phyloP scores from a whole-genome alignment of 2,113 vertebrate genomes.

The Lagopus leucura region DNA sequence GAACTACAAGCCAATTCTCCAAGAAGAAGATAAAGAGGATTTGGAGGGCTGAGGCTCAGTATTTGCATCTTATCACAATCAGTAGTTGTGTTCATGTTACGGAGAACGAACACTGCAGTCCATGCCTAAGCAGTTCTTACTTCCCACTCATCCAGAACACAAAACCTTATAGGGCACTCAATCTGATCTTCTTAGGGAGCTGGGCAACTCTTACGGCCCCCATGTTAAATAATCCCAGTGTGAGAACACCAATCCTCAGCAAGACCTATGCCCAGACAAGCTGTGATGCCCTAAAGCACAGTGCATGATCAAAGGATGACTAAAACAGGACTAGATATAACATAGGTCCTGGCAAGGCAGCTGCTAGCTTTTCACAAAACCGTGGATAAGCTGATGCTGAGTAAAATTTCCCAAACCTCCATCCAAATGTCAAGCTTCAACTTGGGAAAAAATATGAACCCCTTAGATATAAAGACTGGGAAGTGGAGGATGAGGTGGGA shows the following conservation, averaged over 20 bases:
- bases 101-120: neutral
- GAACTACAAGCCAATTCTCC: neutral
- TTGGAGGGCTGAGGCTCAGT: neutral
- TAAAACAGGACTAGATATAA: neutral
- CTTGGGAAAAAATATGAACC: neutral
- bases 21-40: neutral
- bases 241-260: neutral
- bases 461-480: rapidly evolving
- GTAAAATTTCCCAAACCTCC: conserved; percentile 1
- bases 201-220: neutral
- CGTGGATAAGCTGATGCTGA: neutral
- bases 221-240: neutral
- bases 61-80: neutral
- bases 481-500: rapidly evolving
- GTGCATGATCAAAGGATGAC: neutral
- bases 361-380: neutral
- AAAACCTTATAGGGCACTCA: neutral
- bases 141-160: neutral
- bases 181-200: rapidly evolving
- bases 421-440: neutral
- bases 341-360: neutral
- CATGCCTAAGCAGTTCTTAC: neutral
- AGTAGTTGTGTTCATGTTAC: neutral
- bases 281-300: neutral
- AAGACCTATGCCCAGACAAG: neutral